Evolutionary conservation across 2,888 invertebrate species (phyloP).

Genomic region (Cheilosia variabilis): DNA sequence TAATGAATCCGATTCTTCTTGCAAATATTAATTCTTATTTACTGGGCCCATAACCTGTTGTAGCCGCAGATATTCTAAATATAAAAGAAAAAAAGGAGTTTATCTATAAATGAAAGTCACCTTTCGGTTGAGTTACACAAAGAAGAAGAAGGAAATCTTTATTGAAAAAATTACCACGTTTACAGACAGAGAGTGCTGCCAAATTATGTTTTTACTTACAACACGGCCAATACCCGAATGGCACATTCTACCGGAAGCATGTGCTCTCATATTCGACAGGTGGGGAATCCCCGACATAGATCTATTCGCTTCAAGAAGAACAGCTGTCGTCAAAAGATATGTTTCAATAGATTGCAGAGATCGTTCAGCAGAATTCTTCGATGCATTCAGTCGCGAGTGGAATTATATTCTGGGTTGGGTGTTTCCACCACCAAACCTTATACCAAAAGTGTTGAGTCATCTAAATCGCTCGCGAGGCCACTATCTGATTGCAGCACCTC

Average conservation of each 20-base stretch:
- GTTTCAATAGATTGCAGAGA: conserved; percentile 29
- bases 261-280: conserved; percentile 1
- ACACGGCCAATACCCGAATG: conserved; percentile 24
- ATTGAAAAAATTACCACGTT: no score
- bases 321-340: conserved; percentile 31
- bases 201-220: no score
- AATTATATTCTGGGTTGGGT: conserved; percentile 14
- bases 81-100: no score
- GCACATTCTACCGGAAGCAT: conserved; percentile 21
- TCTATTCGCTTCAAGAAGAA: conserved; percentile 32
- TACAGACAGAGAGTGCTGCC: no score
- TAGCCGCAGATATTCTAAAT: no score
- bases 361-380: neutral
- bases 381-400: conserved; percentile 25
- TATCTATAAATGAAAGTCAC: no score
- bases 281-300: conserved; percentile 19
- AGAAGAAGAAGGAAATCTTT: no score
- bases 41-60: no score
- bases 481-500: conserved; percentile 26
- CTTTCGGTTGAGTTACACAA: no score
- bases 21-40: no score
- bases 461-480: conserved; percentile 20
- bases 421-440: conserved; percentile 41
- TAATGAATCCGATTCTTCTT: no score
- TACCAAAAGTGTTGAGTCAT: conserved; percentile 30